phyloP scores from a whole-genome alignment of 1,140 invertebrate genomes.

The Vanessa atalanta region DNA sequence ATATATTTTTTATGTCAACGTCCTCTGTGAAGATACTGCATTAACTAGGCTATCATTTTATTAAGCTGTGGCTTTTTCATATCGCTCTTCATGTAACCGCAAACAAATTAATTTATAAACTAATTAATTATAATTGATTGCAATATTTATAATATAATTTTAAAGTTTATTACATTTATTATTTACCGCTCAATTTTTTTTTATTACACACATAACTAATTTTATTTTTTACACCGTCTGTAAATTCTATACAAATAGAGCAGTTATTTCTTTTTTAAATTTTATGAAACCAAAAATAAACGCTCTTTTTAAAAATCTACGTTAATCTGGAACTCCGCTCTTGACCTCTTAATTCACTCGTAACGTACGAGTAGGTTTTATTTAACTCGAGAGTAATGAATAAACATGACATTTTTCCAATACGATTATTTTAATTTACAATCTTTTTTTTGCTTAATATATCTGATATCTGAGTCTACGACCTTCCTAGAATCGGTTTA shows the following conservation, averaged over 20 bases:
- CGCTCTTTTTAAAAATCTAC: slow-evolving; percentile 17
- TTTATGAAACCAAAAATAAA: slow-evolving; percentile 13
- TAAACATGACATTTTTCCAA: slow-evolving; percentile 23
- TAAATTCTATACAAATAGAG: neutral
- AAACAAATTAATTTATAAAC: slow-evolving; percentile 26
- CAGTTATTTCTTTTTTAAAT: neutral
- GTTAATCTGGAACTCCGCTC: slow-evolving; percentile 18
- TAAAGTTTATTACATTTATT: slow-evolving; percentile 5
- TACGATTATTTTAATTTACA: slow-evolving; percentile 5
- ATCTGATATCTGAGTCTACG: neutral
- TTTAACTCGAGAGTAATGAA: slow-evolving; percentile 22
- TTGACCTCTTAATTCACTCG: slow-evolving; percentile 28
- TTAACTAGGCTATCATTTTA: slow-evolving; percentile 35
- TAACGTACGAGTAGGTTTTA: slow-evolving; percentile 26
- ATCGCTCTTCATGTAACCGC: slow-evolving; percentile 30
- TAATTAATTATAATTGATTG: slow-evolving; percentile 26
- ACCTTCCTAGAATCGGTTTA: too few species aligned
- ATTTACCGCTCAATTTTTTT: neutral
- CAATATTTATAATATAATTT: slow-evolving; percentile 11
- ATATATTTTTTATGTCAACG: slow-evolving; percentile 77
- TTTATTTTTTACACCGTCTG: neutral
- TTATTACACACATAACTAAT: neutral
- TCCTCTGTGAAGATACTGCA: slow-evolving; percentile 68
- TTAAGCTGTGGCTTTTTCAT: slow-evolving; percentile 38
- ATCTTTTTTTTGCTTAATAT: neutral